Evolutionary conservation across 2,888 invertebrate genomes (phyloP), one percentile per base, ranked within the genome.

Genomic region (Odontocolon sp.): DNA sequence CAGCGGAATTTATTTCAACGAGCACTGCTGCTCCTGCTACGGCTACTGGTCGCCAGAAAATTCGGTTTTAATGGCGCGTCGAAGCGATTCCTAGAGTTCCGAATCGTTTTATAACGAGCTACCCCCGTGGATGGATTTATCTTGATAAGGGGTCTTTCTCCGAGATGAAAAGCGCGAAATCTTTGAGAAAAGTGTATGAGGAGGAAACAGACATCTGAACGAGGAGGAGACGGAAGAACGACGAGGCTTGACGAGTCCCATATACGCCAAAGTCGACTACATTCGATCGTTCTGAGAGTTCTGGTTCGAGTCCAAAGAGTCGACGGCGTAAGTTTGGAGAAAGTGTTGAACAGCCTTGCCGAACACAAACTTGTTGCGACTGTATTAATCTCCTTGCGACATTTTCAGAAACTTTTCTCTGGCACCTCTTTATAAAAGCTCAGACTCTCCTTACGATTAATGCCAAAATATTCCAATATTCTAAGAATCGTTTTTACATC

Each of bases 1-100:
- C 52, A 38, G 70, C 63, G 77, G 78, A 83, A 83, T 85, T 84
- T 82, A 85, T 85, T 83, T 81, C 78, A 79, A 47, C 73, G 70
- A 31, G 73, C 75, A 47, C 67, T n/a, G 18, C 47, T 14, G 11
- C 45, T 28, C 31, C 21, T 14, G 18, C 33, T 33, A 14, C 76
- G 78, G 64, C 71, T 74, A 77, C 78, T 63, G 64, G 78, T 81
- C 77, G 80, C 77, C 78, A 74, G 77, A 77, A 80, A 80, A 83
- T 81, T 82, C 80, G 79, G 74, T 83, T 75, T 73, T 84, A 86
- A 85, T 83, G 81, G 82, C 59, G n/a, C 61, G 31, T 18, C 61
- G 61, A 61, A 76, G 75, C 70, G 81, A 80, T 64, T 9, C 61
- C 52, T 54, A 38, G 66, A 31, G 5, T 54, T 11, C 26, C 59